Evolutionary conservation across 1,140 invertebrate genomes (phyloP).

Genomic region (Galleria mellonella): DNA sequence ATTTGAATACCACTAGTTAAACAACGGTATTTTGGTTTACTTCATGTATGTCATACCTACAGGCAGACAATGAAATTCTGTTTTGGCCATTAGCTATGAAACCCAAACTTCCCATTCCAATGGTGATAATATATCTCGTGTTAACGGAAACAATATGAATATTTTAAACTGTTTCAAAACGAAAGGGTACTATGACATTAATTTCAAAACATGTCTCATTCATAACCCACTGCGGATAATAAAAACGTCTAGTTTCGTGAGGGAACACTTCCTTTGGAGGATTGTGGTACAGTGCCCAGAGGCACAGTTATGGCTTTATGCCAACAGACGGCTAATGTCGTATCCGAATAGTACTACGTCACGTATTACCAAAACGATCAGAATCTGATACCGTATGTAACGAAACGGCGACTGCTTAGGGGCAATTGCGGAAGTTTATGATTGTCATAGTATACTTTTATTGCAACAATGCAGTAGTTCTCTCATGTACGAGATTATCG

Average conservation of each 20-base stretch:
- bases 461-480: conserved; percentile 7
- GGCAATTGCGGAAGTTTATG: conserved; percentile 15
- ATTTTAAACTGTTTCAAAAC: too few species aligned
- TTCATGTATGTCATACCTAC: too few species aligned
- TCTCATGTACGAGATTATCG: too few species aligned
- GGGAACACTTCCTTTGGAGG: conserved; percentile 40
- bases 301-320: conserved; percentile 42
- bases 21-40: too few species aligned
- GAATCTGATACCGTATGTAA: conserved; percentile 30
- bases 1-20: too few species aligned
- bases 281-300: conserved; percentile 29
- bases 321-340: conserved; percentile 42
- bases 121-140: too few species aligned
- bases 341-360: conserved; percentile 36
- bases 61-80: too few species aligned
- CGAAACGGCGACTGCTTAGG: conserved; percentile 12
- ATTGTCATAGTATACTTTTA: conserved; percentile 7
- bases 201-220: conserved; percentile 2
- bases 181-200: too few species aligned
- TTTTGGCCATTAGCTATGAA: too few species aligned
- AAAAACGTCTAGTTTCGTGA: conserved; percentile 42
- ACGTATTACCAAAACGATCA: conserved; percentile 42
- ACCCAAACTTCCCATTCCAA: too few species aligned
- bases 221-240: conserved; percentile 13
- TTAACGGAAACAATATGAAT: too few species aligned